phyloP scores from a whole-genome alignment of 2,797 vertebrate species.

The Syndactyla subalaris region DNA sequence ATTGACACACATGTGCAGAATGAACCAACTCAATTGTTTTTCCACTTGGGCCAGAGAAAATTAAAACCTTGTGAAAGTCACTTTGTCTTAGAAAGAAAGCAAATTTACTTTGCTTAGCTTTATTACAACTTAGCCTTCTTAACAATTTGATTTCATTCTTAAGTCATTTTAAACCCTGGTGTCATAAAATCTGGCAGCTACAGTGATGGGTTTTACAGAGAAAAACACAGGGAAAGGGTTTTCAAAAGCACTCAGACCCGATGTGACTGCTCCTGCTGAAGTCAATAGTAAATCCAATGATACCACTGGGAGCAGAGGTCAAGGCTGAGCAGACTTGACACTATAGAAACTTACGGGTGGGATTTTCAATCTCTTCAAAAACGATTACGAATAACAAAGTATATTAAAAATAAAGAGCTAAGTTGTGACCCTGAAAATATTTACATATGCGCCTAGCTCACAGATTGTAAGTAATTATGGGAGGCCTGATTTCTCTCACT shows the following conservation, averaged over 20 bases:
- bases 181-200: slow-evolving; percentile 34
- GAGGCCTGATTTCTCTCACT: slow-evolving; percentile 35
- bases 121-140: slow-evolving; percentile 20
- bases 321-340: not conserved
- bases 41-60: not conserved
- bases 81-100: not conserved
- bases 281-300: slow-evolving; percentile 16
- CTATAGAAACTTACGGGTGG: slow-evolving; percentile 37
- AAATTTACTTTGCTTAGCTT: slow-evolving; percentile 15
- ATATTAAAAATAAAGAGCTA: slow-evolving; percentile 49
- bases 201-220: not conserved
- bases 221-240: slow-evolving; percentile 15
- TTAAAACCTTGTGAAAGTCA: not conserved
- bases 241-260: not conserved
- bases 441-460: slow-evolving; percentile 19
- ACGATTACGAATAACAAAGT: slow-evolving; percentile 4
- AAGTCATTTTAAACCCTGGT: slow-evolving; percentile 15
- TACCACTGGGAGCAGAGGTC: slow-evolving; percentile 1
- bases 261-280: slow-evolving; percentile 2
- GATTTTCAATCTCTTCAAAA: slow-evolving; percentile 46
- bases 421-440: slow-evolving; percentile 45
- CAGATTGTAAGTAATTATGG: slow-evolving; percentile 31
- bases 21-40: not conserved
- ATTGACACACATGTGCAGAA: fast-evolving
- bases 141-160: slow-evolving; percentile 25